Base-by-base conservation (phyloP, 2,888 invertebrate genomes). In the Apodemia mormo region DNA sequence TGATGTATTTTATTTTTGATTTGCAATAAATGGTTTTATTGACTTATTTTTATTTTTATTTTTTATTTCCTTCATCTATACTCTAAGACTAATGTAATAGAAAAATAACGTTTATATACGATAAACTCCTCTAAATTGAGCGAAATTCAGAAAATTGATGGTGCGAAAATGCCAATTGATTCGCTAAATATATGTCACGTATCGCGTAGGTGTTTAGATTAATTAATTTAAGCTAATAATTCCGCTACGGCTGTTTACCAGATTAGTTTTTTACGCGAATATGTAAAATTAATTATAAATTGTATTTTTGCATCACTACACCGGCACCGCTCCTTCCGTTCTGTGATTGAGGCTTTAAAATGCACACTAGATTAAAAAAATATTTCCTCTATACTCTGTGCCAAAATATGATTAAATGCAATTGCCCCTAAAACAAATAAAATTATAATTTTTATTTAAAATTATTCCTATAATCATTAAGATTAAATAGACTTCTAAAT, bases 291-390 rank as follows among this genome's bases (percentile, higher is more conserved):
- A 45, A 79, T 76, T 76, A 78, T 77, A 84, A 80, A 78, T 77
- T 86, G 87, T 90, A 90, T 92, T 90, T 89, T 90, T 92, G 88
- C 91, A 91, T 86, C 85, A 85, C 83, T 74, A 80, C 83, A 82
- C 85, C 82, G 75, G 88, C 92, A 90, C 88, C 85, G 86, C 87
- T 84, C 85, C 87, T 88, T 89, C 87, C 83, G 86, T 88, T 90
- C 91, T 91, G 91, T 92, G 90, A 91, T 90, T 86, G 92, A 91
- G 90, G 87, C 87, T 87, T 90, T 87, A 86, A 82, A 74, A 74
- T 75, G 80, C 82, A 84, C 88, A 82, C 80, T 80, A 86, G 88
- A 83, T 78, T 81, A 77, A 81, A 80, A 77, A 82, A 78, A 80
- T 79, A 77, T 76, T 75, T 77, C 80, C 82, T 85, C 81, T 79